Conservation (phyloP, 2,888 invertebrate genomes). For the Pyrrhosoma nymphula region DNA sequence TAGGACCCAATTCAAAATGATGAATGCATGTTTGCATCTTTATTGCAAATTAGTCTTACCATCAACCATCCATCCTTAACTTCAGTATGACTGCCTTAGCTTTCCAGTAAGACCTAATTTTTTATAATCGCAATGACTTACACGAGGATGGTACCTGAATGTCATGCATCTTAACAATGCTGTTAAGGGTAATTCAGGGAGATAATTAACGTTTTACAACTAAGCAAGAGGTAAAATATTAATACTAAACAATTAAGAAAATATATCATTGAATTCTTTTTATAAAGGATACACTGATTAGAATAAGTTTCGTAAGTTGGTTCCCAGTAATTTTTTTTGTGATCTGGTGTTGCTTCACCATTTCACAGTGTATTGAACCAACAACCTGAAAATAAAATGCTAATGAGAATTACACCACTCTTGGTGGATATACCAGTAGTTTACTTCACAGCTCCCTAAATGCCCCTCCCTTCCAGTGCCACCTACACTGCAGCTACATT, state of each 20-base stretch:
- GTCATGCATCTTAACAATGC: slow-evolving; percentile 24
- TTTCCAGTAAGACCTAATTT: not conserved
- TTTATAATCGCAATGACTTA: not conserved
- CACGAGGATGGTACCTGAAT: not conserved
- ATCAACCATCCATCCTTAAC: not conserved
- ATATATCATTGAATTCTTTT: not conserved
- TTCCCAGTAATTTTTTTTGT: not conserved
- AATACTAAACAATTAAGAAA: not conserved
- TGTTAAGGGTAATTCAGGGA: slow-evolving; percentile 50
- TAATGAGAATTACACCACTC: not conserved
- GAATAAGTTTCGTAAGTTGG: not conserved
- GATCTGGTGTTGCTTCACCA: slow-evolving; percentile 17
- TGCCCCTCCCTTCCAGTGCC: not conserved
- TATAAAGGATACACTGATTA: slow-evolving; percentile 50
- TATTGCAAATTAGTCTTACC: slow-evolving; percentile 19
- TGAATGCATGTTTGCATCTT: too few species aligned
- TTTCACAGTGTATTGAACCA: slow-evolving; percentile 38
- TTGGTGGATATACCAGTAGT: not conserved
- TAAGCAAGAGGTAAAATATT: not conserved
- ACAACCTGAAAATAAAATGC: slow-evolving; percentile 53
- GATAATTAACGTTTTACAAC: not conserved
- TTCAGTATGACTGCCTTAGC: not conserved
- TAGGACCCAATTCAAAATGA: too few species aligned
- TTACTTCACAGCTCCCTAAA: not conserved
- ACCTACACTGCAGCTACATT: too few species aligned